These are phyloP conservation scores for Girardinus metallicus DNA, from an alignment of 2,797 vertebrate genomes.

Conservation along the genomic window DNA sequence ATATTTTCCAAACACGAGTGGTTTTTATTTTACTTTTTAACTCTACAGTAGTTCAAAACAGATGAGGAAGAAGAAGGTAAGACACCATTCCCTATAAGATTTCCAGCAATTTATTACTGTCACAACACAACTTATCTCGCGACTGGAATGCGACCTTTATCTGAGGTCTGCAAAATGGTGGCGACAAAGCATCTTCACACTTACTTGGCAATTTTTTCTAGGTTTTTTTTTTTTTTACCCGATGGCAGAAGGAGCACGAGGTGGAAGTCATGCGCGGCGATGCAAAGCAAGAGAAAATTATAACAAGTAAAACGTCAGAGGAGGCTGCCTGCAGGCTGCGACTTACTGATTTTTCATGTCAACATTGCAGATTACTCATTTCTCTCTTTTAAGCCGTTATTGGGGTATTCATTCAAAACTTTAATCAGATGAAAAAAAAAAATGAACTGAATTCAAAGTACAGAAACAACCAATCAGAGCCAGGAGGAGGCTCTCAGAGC, in stretches of 20 bases:
- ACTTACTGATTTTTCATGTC: background rate
- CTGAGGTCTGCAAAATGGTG: background rate
- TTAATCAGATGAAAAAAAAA: background rate
- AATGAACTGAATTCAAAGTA: background rate
- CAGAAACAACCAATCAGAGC: background rate
- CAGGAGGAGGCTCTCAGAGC: no score
- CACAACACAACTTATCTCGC: slow-evolving; percentile 17
- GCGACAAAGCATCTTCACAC: slow-evolving; percentile 2
- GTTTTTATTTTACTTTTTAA: slow-evolving; percentile 51
- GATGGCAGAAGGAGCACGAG: background rate
- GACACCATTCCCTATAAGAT: slow-evolving; percentile 20
- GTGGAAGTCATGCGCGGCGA: background rate
- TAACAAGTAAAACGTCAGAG: background rate
- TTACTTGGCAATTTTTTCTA: background rate
- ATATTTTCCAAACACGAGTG: slow-evolving; percentile 42
- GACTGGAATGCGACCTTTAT: slow-evolving; percentile 15
- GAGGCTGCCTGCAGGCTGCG: background rate
- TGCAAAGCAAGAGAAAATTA: background rate
- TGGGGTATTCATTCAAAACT: background rate
- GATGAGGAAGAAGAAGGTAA: slow-evolving; percentile 28
- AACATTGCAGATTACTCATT: background rate
- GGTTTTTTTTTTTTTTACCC: background rate
- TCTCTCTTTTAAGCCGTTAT: background rate
- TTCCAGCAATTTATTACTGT: slow-evolving; percentile 7
- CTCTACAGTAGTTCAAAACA: slow-evolving; percentile 20